Base-by-base conservation (phyloP, 2,797 vertebrate genomes). In the Notamacropus eugenii region DNA sequence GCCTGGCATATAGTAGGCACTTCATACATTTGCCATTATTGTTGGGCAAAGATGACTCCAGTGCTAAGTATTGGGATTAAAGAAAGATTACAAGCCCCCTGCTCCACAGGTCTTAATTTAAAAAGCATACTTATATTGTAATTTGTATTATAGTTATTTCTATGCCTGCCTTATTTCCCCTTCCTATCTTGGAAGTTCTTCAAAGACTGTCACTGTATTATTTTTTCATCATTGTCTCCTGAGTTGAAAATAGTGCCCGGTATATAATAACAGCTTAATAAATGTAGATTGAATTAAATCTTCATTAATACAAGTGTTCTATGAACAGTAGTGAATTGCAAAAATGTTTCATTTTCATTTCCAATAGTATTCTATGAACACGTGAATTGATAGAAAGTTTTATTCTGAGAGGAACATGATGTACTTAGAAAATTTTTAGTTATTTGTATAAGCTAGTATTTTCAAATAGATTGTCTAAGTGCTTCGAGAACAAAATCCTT, bases 381-480 rank as follows among this genome's bases (percentile, higher is more conserved):
- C 11, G 3, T 50, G 74, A 27, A 87, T 50, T 87, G 40, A 27
- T 27, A 87, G 27, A 24, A 46, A 46, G 11, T 87, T 24, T 67
- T 50, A 24, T 67, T 82, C 22, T 27, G 40, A 87, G 24, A 87
- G 40, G 40, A 87, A 50, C 14, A 50, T 87, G 40, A 87, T 87
- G 3, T 24, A 87, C 3, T 46, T 40, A 82, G 74, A 16, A 50
- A 87, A 87, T 3, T 46, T 87, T 46, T 87, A 87, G 24, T 87
- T 50, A 50, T 87, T 87, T 27, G 22, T 24, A 90, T 90, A 28
- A 96, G 90, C 46, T 74, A 67, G 14, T 54, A 95, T 95, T 93
- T 50, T 52, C 34, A 91, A 92, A 93, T 16, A 13, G 54, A 9
- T 92, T 58, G 0, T 46, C 46, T 52, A 56, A 93, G 29, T 34